A percentile compares a stretch with the other conserved stretches of the same genome.
Evolutionary conservation across 2,797 vertebrate genomes (phyloP).

Genomic region (Rhabdophis nuchalis): DNA sequence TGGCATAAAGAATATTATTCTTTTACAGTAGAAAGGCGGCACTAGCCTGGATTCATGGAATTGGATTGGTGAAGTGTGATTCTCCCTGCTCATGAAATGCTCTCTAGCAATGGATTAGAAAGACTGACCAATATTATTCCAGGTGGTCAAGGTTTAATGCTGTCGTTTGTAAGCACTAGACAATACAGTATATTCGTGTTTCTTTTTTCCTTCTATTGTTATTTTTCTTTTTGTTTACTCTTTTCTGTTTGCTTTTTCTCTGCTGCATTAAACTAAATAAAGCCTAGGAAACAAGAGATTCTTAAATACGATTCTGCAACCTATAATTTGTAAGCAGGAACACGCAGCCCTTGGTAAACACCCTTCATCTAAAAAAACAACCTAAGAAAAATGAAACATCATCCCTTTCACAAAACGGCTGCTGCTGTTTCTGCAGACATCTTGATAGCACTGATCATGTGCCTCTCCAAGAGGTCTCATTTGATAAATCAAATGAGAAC

Average conservation of each 20-base stretch:
- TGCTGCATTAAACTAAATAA: not conserved
- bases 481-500: conserved; percentile 38
- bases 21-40: not conserved
- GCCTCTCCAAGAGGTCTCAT: not conserved
- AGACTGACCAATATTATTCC: not conserved
- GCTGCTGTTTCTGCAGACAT: not conserved
- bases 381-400: not conserved
- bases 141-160: not conserved
- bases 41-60: not conserved
- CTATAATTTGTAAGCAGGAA: not conserved
- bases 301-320: not conserved
- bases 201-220: not conserved
- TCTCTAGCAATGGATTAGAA: not conserved
- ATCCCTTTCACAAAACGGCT: not conserved
- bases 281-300: not conserved
- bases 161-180: not conserved
- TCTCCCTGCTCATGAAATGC: not conserved
- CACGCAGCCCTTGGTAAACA: not conserved
- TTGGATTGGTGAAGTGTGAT: not conserved
- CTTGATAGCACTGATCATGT: not conserved
- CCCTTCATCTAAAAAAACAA: not conserved
- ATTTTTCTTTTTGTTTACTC: not conserved
- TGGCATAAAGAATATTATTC: not conserved
- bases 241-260: not conserved
- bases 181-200: not conserved